Conservation (phyloP, 2,113 vertebrate species). For the Nyctereutes procyonoides region DNA sequence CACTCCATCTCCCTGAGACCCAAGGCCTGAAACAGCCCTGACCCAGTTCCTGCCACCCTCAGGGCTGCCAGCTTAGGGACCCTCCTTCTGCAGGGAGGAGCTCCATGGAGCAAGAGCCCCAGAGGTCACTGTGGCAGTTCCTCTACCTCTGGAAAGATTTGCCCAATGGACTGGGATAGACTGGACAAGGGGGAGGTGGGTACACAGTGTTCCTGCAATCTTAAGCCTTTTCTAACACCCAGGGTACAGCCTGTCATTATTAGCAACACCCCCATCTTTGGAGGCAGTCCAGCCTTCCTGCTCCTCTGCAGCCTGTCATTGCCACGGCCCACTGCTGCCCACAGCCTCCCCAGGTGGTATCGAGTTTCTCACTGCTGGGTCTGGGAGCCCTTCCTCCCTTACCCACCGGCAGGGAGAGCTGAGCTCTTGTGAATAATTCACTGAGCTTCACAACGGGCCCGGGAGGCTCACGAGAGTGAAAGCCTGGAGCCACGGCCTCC, state of each 20-base stretch:
- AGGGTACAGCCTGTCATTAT: accelerated
- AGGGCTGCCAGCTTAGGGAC: not conserved
- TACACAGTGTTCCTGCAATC: not conserved
- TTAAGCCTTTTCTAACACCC: not conserved
- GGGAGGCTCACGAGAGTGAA: not conserved
- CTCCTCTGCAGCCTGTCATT: not conserved
- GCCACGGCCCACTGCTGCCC: not conserved
- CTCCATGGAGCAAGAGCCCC: accelerated
- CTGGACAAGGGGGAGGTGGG: too few species aligned
- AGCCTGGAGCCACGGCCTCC: not conserved
- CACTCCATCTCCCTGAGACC: not conserved
- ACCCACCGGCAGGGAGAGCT: not conserved
- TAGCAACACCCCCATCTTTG: not conserved
- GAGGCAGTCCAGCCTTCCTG: not conserved
- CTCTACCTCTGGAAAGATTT: not conserved
- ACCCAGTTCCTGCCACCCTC: not conserved
- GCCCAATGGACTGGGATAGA: not conserved
- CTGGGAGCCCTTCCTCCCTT: conserved; percentile 19
- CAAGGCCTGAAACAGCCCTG: not conserved
- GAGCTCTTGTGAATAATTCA: conserved; percentile 81
- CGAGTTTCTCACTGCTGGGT: conserved; percentile 33
- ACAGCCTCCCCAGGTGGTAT: conserved; percentile 59
- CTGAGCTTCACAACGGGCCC: not conserved
- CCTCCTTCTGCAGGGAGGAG: not conserved
- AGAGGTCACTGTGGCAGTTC: not conserved